Evolutionary conservation across 2,797 vertebrate species (phyloP).

Genomic region (Hydrolagus colliei): DNA sequence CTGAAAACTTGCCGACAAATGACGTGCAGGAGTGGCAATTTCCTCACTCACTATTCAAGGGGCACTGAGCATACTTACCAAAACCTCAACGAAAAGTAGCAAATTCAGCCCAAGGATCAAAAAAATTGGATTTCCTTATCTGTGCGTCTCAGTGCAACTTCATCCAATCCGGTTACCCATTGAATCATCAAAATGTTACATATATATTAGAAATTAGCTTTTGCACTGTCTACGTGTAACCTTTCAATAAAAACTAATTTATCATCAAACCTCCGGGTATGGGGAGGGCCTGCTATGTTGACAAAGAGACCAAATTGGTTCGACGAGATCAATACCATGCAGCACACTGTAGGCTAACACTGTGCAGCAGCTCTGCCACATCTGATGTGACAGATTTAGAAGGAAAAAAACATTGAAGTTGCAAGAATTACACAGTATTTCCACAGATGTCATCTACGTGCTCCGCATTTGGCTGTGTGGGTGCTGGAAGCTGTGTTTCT

Average conservation of each 20-base stretch:
- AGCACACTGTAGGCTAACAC: background rate
- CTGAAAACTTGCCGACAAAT: no score
- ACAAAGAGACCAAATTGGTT: slow-evolving; percentile 23
- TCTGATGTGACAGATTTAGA: background rate
- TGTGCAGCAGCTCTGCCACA: background rate
- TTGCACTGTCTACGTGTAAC: background rate
- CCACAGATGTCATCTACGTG: background rate
- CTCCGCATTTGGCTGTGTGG: background rate
- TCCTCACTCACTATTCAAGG: no score
- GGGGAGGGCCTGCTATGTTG: background rate
- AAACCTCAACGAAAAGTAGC: no score
- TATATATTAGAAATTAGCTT: no score
- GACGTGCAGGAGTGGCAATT: no score
- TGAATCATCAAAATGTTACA: no score
- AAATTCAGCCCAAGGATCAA: no score
- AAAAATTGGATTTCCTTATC: no score
- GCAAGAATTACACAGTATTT: background rate
- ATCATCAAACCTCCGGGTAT: slow-evolving; percentile 8
- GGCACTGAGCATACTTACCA: no score
- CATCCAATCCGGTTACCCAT: no score
- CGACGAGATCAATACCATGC: slow-evolving; percentile 9
- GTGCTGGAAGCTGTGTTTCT: background rate
- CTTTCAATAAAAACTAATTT: slow-evolving; percentile 10
- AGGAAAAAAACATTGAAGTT: background rate
- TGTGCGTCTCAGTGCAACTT: no score